Base-by-base conservation (phyloP, 2,888 invertebrate species). In the Mamestra brassicae region DNA sequence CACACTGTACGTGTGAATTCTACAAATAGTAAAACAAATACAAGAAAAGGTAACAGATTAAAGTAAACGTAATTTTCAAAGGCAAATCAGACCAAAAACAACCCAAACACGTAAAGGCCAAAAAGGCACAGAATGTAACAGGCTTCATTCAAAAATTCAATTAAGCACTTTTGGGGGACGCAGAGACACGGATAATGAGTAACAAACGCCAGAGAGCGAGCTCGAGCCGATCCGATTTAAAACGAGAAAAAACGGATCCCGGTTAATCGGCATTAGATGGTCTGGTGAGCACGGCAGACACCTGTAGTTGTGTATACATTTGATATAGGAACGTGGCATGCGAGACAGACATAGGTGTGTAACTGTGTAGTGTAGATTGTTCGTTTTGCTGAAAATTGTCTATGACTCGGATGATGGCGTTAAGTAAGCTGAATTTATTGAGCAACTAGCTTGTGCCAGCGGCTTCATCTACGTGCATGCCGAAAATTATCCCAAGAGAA, bases 181-280 rank as follows among this genome's bases (percentile, higher is more conserved):
- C 76, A 72, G 83, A 84, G 85, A 85, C 87, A 78, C 69, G 86
- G 87, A 87, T 91, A 92, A 92, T 90, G 90, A 92, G 91, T 90
- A 89, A 88, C 91, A 91, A 92, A 92, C 90, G 90, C 87, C 86
- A 87, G 85, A 87, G 89, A 91, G 90, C 89, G 34, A 85, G 87
- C 85, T 90, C 89, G 87, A 88, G 89, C 88, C 87, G 89, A 91
- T 91, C 89, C 89, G 88, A 90, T 86, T 87, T 89, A 86, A 80
- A 88, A 80, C 60, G 60, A 61, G 70, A 74, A 75, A 87, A 82
- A 85, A 79, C 79, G 79, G 85, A 85, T 85, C 83, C 83, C 80
- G 73, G 87, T 90, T 93, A 93, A 93, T 92, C 92, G 92, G 92
- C 84, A 93, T 93, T 93, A 94, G 86, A 86, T 92, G 93, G 94